Base-by-base conservation (phyloP, 2,888 invertebrate genomes). In the Neoascia interrupta region DNA sequence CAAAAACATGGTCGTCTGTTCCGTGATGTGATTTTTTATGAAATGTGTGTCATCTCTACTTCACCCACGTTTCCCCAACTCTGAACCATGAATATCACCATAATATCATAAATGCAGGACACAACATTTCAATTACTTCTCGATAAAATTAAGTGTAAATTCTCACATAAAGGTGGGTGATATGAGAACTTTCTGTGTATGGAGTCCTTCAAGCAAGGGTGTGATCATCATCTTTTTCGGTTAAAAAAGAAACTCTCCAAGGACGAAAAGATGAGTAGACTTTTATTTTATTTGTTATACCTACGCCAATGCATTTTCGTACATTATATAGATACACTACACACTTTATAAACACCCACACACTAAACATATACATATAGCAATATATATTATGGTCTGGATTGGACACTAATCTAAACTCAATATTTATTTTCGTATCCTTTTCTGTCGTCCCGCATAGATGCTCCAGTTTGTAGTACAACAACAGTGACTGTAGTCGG, bases 391-490 rank as follows among this genome's bases (percentile, higher is more conserved):
- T 19, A 10, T 10, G 10, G 10, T 18, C 11, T 39, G 23, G n/a
- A 23, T 18, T 68, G 23, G 26, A 54, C 54, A 45, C 37, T 47
- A 66, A 34, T 61, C 47, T 21, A 41, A 26, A 56, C 45, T 68
- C 18, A 19, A 53, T 34, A 60, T 54, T 54, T 56, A 41, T 16
- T 63, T 60, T n/a, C n/a, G 18, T 49, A 31, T 63, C 45, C 21
- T n/a, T 60, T 51, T 56, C 51, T 68, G 15, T 75, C 36, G 66
- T 54, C 81, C 66, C 61, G 84, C 88, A 41, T 90, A 96, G 96
- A 93, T 90, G 94, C 96, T 37, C 96, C 96, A 21, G 95, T 96
- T 10, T 96, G 96, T 87, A 90, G 90, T 41, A 92, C 92, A 84
- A 90, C 91, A 39, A 93, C 93, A 39, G 92, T 95, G 23, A 92